Evolutionary conservation across 1,140 invertebrate genomes (phyloP).

Genomic region (Cydia splendana): DNA sequence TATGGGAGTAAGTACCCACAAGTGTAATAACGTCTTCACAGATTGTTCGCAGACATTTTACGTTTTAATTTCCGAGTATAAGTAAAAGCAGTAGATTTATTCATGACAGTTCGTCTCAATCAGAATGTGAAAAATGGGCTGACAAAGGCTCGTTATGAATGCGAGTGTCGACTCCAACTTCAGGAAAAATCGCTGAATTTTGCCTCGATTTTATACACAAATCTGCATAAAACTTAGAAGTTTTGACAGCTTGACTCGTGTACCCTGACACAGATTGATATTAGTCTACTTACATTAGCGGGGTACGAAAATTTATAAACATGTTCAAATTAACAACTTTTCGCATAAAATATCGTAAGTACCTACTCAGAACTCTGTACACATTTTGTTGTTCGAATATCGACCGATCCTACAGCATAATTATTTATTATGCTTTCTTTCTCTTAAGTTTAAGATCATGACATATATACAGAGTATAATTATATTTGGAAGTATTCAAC

Average conservation of each 20-base stretch:
- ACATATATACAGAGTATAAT: too few species aligned
- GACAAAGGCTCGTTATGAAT: conserved; percentile 52
- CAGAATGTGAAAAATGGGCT: conserved; percentile 48
- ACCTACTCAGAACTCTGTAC: not conserved
- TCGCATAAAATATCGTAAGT: not conserved
- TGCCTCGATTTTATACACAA: conserved; percentile 52
- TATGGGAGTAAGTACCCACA: too few species aligned
- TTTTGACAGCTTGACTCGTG: conserved; percentile 48
- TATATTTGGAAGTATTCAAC: not conserved
- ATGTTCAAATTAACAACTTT: conserved; percentile 27
- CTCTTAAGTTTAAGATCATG: too few species aligned
- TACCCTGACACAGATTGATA: conserved; percentile 57
- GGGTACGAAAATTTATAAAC: conserved; percentile 9
- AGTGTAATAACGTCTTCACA: not conserved
- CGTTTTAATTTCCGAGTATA: conserved; percentile 25
- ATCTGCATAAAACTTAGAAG: conserved; percentile 50
- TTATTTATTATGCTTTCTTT: too few species aligned
- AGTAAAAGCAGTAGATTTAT: conserved; percentile 43
- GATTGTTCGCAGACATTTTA: not conserved
- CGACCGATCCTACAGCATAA: too few species aligned
- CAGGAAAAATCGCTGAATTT: conserved; percentile 46
- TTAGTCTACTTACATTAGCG: conserved; percentile 21
- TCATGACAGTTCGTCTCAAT: conserved; percentile 47
- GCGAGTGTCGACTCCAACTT: conserved; percentile 43
- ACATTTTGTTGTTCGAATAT: not conserved